Base-by-base conservation (phyloP, 2,888 invertebrate species). In the Limnephilus auricula region DNA sequence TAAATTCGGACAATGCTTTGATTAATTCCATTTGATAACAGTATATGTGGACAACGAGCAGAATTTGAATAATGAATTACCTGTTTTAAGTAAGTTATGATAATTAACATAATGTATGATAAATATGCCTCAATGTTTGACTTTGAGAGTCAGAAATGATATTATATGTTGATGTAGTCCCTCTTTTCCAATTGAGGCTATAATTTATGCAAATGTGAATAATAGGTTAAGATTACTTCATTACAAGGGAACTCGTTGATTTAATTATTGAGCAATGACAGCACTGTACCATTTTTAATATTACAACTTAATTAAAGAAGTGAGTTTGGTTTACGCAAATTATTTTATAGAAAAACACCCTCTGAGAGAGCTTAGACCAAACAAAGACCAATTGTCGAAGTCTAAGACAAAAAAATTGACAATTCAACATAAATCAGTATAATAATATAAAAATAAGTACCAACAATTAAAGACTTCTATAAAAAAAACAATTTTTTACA, bases 1-100 rank as follows among this genome's bases (percentile, higher is more conserved):
- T 37, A 85, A 37, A 37, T 85, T 13, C n/a, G 13, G 34, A 85
- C 85, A 85, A n/a, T 85, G 45, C 65, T 65, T 65, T 65, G 65
- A 65, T 65, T 65, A 65, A 65, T 25, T 25, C 65, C n/a, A 65
- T 65, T 65, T 65, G 65, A 65, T 65, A 65, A 65, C n/a, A 65
- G n/a, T 5, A 65, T 65, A n/a, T 10, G 25, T 65, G n/a, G 65
- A 65, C 65, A 18, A 65, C 65, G 45, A 45, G 45, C 65, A n/a
- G 25, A 65, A 65, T 65, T n/a, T 65, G 65, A 65, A 65, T 65
- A 65, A n/a, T 65, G 0, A 65, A 65, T 25, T 65, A 65, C 65
- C n/a, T 10, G n/a, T 25, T 65, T 65, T 65, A 65, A 65, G 25
- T 65, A 65, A 65, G n/a, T n/a, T 82, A 25, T 6, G 32, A 34